Conservation (phyloP, 1,140 invertebrate genomes). For the Ceratina australensis region DNA sequence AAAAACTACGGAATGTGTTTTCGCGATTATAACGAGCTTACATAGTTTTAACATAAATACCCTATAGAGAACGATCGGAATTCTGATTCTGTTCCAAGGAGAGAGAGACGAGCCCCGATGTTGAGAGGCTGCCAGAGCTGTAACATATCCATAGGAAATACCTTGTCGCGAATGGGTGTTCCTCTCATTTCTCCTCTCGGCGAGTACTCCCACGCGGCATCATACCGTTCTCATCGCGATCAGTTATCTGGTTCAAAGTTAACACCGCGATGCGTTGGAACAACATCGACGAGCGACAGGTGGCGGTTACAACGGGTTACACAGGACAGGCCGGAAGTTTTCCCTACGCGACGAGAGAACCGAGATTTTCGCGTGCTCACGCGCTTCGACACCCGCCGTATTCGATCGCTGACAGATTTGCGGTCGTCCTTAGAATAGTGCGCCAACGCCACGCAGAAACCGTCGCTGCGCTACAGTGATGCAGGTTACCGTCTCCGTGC, state of each 20-base stretch:
- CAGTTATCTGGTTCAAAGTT: neutral
- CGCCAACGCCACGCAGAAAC: slow-evolving; percentile 41
- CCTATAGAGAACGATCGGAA: too few relatives aligned
- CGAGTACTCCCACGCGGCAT: slow-evolving; percentile 8
- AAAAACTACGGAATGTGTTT: too few relatives aligned
- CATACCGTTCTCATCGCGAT: slow-evolving; percentile 12
- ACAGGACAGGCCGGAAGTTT: slow-evolving; percentile 56
- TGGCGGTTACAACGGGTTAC: too few relatives aligned
- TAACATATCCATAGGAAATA: slow-evolving; percentile 5
- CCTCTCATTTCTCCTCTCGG: neutral
- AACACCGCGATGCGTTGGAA: neutral
- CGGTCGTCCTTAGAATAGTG: slow-evolving; percentile 78
- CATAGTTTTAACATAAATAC: too few relatives aligned
- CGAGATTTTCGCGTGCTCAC: slow-evolving; percentile 45
- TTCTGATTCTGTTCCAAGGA: neutral
- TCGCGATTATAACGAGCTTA: too few relatives aligned
- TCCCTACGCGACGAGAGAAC: slow-evolving; percentile 49
- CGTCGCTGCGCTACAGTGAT: too few relatives aligned
- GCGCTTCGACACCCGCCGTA: slow-evolving; percentile 32
- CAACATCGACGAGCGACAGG: slow-evolving; percentile 37
- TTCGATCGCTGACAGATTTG: slow-evolving; percentile 75
- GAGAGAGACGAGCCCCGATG: neutral
- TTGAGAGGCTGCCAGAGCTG: slow-evolving; percentile 5
- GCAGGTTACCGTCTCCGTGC: too few relatives aligned
- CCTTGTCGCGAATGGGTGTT: slow-evolving; percentile 25